These are phyloP conservation scores for Spinus olivaceus DNA, from an alignment of 2,797 vertebrate species.

Conservation along the genomic window DNA sequence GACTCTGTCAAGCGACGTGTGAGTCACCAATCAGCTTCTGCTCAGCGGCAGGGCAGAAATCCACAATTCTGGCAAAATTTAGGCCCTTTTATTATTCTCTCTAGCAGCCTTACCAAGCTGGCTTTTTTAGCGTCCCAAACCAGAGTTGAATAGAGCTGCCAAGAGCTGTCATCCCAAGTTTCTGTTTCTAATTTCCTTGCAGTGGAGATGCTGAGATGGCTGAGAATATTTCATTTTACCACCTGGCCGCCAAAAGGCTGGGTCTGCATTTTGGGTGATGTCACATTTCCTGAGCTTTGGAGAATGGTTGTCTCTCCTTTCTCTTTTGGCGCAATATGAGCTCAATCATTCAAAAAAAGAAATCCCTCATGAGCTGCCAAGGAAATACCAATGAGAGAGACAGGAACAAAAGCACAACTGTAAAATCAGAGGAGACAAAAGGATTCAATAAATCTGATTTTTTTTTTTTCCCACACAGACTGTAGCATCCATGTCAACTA, in stretches of 20 bases:
- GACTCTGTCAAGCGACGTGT: slow-evolving; percentile 17
- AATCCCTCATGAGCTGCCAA: slow-evolving; percentile 22
- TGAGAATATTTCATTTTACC: slow-evolving; percentile 44
- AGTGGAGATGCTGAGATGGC: slow-evolving; percentile 59
- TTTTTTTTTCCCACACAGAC: background rate
- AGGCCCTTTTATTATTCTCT: slow-evolving; percentile 33
- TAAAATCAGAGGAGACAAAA: slow-evolving; percentile 60
- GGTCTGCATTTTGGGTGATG: slow-evolving; percentile 49
- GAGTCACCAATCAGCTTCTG: slow-evolving; percentile 59
- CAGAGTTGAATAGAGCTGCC: slow-evolving; percentile 3
- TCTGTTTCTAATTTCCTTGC: slow-evolving; percentile 65
- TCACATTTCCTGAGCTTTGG: slow-evolving; percentile 55
- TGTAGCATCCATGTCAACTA: slow-evolving; percentile 12
- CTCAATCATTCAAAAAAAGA: slow-evolving; percentile 16
- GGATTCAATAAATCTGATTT: slow-evolving; percentile 40
- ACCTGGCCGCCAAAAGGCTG: slow-evolving; percentile 35
- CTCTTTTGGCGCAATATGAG: background rate
- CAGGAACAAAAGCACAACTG: slow-evolving; percentile 57
- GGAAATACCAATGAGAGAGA: slow-evolving; percentile 34
- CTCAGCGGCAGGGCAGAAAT: background rate
- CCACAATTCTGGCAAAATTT: slow-evolving; percentile 50
- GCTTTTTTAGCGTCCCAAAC: slow-evolving; percentile 23
- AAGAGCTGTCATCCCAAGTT: slow-evolving; percentile 38
- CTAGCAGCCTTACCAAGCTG: slow-evolving; percentile 13
- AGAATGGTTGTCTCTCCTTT: slow-evolving; percentile 40